Percentiles rank a stretch among this genome's conserved stretches.
Conservation (phyloP, 1,140 invertebrate species). For the Bombus waltoni region DNA sequence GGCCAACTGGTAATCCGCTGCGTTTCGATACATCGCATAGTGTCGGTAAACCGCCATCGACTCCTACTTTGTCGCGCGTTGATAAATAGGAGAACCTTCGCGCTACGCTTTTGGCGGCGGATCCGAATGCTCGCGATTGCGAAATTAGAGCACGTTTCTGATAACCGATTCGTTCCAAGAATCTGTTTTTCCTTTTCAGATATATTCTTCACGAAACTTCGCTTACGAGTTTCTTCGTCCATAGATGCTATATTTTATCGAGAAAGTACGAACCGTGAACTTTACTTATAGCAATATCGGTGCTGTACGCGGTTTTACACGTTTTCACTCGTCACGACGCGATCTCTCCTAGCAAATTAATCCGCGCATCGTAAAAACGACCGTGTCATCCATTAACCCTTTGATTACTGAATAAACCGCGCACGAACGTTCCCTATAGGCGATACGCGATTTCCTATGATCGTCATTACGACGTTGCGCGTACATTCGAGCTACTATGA, state of each 20-base stretch:
- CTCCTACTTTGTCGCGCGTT: neutral
- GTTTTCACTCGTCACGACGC: neutral
- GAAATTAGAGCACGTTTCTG: neutral
- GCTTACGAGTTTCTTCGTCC: neutral
- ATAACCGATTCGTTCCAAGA: neutral
- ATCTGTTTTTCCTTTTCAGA: neutral
- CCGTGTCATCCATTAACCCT: neutral
- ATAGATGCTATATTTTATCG: too few species aligned
- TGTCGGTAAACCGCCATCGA: constrained; percentile 15
- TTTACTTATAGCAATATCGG: neutral
- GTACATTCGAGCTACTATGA: too few species aligned
- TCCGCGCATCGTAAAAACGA: neutral
- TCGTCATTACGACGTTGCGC: neutral
- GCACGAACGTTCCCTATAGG: neutral
- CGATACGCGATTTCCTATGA: neutral
- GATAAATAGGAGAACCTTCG: neutral
- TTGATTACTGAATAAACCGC: neutral
- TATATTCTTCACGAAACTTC: accelerated
- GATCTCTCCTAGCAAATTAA: neutral
- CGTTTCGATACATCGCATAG: constrained; percentile 1
- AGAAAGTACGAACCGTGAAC: neutral
- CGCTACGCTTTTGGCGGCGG: neutral
- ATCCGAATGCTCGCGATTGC: neutral
- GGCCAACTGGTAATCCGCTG: neutral
- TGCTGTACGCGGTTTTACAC: too few species aligned